These are phyloP conservation scores for Plecotus auritus DNA, from an alignment of 2,113 vertebrate species.

Conservation along the genomic window DNA sequence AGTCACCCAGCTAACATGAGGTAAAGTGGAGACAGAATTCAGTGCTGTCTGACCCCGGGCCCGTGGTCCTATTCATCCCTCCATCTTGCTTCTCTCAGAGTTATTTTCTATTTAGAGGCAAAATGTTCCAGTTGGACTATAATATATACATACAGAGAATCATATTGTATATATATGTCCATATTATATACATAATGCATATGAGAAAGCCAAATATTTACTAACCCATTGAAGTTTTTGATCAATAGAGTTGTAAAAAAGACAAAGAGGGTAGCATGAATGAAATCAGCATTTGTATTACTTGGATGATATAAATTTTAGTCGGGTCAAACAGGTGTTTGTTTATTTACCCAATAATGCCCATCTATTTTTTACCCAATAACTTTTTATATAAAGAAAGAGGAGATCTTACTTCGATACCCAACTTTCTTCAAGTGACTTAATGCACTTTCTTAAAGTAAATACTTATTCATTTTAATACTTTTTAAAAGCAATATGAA, in stretches of 20 bases:
- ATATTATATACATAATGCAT: not conserved
- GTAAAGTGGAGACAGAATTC: not conserved
- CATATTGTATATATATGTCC: not conserved
- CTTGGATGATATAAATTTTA: not conserved
- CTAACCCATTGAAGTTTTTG: not conserved
- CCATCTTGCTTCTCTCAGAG: not conserved
- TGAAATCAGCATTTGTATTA: slow-evolving; percentile 15
- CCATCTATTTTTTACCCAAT: not conserved
- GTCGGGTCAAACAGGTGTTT: not conserved
- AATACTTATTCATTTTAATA: slow-evolving; percentile 15
- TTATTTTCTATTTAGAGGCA: slow-evolving; percentile 14
- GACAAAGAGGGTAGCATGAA: not conserved
- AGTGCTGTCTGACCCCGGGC: not conserved
- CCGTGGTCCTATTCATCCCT: not conserved
- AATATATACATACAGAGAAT: not conserved
- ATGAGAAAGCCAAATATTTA: not conserved
- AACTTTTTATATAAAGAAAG: not conserved
- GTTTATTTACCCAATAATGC: not conserved
- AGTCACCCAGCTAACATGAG: not conserved
- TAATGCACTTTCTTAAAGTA: not conserved
- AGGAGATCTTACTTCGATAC: not conserved
- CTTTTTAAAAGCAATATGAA: slow-evolving; percentile 18
- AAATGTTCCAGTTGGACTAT: not conserved
- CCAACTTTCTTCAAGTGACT: not conserved
- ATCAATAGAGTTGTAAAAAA: not conserved